Evolutionary conservation across 2,113 vertebrate genomes (phyloP), one percentile per base, ranked within the genome.

Genomic region (Pterocles burchelli): DNA sequence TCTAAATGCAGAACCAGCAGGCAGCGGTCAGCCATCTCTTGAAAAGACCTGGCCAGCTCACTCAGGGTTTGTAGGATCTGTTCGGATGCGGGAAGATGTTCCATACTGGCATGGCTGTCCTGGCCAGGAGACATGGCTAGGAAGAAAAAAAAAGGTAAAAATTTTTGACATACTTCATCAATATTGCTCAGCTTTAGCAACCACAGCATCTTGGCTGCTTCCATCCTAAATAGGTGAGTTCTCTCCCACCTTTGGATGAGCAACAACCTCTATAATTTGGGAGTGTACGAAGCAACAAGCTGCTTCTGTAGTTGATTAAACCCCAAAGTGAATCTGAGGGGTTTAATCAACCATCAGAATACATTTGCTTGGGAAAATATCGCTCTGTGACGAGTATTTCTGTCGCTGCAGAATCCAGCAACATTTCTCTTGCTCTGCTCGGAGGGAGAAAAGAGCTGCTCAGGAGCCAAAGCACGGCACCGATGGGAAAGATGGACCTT

Each of bases 11-110:
- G 97, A 22, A 98, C 99, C 41, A 99, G 98, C 82, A 99, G 97
- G 97, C 99, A 99, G 94, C 99, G 99, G 87, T 99, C 99, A 4
- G 99, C 99, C 95, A 99, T 99, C 73, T 99, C 99, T 92, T 99
- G 99, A 95, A 99, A 99, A n/a, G 98, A 98, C 79, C 97, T 98
- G 91, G 99, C 98, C 79, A 99, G 98, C 94, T 99, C 99, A 1
- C 96, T 98, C 20, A 99, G 98, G 4, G 98, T 99, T 96, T 99
- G 99, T 85, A 99, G 97, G 96, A 99, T 99, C 98, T 99, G 99
- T 57, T 99, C 99, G 0, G 99, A 98, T 17, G 98, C 98, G 2
- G 99, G 98, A 2, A 98, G 98, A 4, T 98, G 98, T 33, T 99
- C 99, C 72, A 98, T 93, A 41, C 90, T 97, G 89, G 70, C 52